These are phyloP conservation scores for Oryzias dopingdopingensis DNA, from an alignment of 2,797 vertebrate species.

Conservation along the genomic window DNA sequence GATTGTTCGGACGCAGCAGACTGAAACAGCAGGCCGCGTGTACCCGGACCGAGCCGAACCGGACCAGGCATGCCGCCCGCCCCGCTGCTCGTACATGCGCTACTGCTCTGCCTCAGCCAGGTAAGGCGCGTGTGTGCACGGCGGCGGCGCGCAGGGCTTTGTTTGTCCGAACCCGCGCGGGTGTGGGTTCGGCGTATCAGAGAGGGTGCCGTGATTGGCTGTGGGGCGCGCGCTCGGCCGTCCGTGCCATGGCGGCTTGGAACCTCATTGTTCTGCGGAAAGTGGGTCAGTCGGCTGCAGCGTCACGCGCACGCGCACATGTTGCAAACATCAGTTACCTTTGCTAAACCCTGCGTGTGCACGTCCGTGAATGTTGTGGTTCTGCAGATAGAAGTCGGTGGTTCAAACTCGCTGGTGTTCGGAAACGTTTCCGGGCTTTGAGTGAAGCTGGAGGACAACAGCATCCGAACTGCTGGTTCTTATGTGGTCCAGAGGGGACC, in stretches of 20 bases:
- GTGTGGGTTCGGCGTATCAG: background rate
- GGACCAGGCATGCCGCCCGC: conserved; percentile 37
- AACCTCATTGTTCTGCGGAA: conserved; percentile 48
- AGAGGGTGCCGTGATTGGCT: conserved; percentile 3
- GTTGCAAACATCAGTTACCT: too few relatives aligned
- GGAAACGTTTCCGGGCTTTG: too few relatives aligned
- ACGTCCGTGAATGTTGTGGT: background rate
- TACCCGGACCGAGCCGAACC: background rate
- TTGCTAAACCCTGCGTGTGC: too few relatives aligned
- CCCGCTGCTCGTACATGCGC: conserved; percentile 27
- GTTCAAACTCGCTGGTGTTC: too few relatives aligned
- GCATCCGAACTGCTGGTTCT: too few relatives aligned
- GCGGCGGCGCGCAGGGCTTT: background rate
- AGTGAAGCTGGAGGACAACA: too few relatives aligned
- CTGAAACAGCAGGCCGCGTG: conserved; percentile 39
- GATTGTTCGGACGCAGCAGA: conserved; percentile 75
- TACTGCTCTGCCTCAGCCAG: conserved; percentile 59
- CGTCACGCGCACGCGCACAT: conserved; percentile 9
- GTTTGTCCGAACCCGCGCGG: background rate
- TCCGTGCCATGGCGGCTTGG: conserved; percentile 23
- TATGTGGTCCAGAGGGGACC: too few relatives aligned
- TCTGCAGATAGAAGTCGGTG: background rate
- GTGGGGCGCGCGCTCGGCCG: conserved; percentile 33
- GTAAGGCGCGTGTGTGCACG: conserved; percentile 46
- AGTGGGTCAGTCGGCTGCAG: conserved; percentile 74